A percentile compares a stretch with the other conserved stretches of the same genome.
These are phyloP conservation scores for Halcyon badia DNA, from an alignment of 2,797 vertebrate species.

Conservation along the genomic window DNA sequence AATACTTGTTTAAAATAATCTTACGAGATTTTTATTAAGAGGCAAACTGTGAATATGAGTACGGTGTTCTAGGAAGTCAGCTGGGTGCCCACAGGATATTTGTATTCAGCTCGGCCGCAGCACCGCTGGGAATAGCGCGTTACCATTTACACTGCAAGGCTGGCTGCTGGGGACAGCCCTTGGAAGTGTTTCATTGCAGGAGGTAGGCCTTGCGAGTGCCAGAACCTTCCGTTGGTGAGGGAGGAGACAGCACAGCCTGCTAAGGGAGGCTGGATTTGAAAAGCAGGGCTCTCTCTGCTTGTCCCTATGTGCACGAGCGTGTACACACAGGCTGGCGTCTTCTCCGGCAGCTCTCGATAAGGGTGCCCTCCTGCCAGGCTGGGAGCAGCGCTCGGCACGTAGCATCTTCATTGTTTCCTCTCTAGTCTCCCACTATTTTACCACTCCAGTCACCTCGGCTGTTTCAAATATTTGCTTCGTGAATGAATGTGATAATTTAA, in stretches of 20 bases:
- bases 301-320: accelerated
- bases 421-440: neutral
- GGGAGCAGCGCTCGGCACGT: accelerated
- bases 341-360: accelerated
- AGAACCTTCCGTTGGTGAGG: neutral
- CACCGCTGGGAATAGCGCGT: neutral
- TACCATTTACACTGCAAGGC: neutral
- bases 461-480: neutral
- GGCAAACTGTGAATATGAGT: neutral
- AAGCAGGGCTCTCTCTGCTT: neutral
- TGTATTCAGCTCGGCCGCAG: conserved; percentile 12
- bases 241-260: neutral
- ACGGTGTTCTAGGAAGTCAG: neutral
- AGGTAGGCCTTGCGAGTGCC: neutral
- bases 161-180: conserved; percentile 3
- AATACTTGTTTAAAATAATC: conserved; percentile 63
- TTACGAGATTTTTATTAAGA: conserved; percentile 46
- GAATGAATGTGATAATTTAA: neutral
- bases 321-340: accelerated
- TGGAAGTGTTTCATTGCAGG: neutral
- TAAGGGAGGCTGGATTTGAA: neutral
- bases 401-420: neutral
- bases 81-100: conserved; percentile 35
- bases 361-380: neutral
- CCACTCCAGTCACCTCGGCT: neutral